Percentiles rank a stretch among this genome's conserved stretches.
These are phyloP conservation scores for Deilephila porcellus DNA, from an alignment of 2,888 invertebrate genomes.

Conservation along the genomic window DNA sequence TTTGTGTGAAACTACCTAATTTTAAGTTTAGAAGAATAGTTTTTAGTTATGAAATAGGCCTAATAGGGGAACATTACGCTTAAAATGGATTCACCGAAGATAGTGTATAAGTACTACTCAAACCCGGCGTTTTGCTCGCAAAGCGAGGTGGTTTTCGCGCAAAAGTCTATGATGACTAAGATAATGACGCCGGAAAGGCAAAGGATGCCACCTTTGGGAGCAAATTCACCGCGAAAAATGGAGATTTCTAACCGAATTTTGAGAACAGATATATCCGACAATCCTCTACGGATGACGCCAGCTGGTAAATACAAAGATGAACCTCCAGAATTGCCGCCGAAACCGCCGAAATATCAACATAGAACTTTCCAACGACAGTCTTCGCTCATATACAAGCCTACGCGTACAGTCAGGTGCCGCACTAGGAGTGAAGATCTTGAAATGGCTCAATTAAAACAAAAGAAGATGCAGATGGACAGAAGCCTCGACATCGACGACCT, in stretches of 20 bases:
- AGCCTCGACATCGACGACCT: conserved; percentile 69
- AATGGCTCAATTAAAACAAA: conserved; percentile 75
- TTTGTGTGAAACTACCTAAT: not conserved
- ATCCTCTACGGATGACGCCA: conserved; percentile 72
- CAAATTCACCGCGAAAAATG: conserved; percentile 75
- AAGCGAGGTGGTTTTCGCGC: conserved; percentile 86
- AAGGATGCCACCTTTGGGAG: conserved; percentile 75
- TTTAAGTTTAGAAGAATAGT: conserved; percentile 1
- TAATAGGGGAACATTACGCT: conserved; percentile 60
- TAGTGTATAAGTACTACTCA: conserved; percentile 87
- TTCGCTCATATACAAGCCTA: conserved; percentile 82
- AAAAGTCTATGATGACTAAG: conserved; percentile 71
- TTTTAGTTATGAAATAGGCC: not conserved
- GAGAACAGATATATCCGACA: conserved; percentile 79
- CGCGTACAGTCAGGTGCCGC: conserved; percentile 63
- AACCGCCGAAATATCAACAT: conserved; percentile 71
- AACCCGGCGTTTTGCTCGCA: conserved; percentile 92
- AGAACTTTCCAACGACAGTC: conserved; percentile 73
- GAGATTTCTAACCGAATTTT: conserved; percentile 71
- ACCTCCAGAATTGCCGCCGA: conserved; percentile 77
- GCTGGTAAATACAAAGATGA: conserved; percentile 66
- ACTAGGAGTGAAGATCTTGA: conserved; percentile 77
- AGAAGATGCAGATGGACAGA: conserved; percentile 60
- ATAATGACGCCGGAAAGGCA: conserved; percentile 62
- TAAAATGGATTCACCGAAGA: conserved; percentile 80